Percentiles rank a stretch among this genome's conserved stretches.
Conservation (phyloP, 1,140 invertebrate species). For the Zaprionus taronus region DNA sequence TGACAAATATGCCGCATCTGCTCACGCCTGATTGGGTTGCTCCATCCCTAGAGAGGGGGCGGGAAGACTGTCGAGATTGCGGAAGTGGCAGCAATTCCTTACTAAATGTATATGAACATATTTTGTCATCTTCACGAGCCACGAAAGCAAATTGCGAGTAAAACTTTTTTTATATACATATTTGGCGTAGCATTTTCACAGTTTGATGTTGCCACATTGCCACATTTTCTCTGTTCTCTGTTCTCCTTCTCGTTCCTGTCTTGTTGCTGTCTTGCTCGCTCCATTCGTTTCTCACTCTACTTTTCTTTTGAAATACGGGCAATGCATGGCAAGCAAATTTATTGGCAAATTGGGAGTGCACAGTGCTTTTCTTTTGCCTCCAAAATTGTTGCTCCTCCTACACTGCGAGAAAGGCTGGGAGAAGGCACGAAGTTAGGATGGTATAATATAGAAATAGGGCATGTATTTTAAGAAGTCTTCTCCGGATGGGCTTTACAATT, state of each 20-base stretch:
- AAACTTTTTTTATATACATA: slow-evolving; percentile 21
- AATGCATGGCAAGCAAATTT: slow-evolving; percentile 78
- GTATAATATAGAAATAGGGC: not conserved
- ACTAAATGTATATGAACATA: slow-evolving; percentile 35
- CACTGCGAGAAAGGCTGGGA: not conserved
- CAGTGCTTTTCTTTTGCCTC: slow-evolving; percentile 53
- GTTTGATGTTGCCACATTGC: slow-evolving; percentile 41
- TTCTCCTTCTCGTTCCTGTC: slow-evolving; percentile 21
- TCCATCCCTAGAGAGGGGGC: not conserved
- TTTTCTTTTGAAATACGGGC: slow-evolving; percentile 69
- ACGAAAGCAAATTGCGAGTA: slow-evolving; percentile 10
- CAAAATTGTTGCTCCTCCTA: slow-evolving; percentile 2
- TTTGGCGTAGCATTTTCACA: slow-evolving; percentile 9
- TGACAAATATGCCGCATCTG: slow-evolving; percentile 58
- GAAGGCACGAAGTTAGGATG: fast-evolving
- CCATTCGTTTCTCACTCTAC: slow-evolving; percentile 29
- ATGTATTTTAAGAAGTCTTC: no score
- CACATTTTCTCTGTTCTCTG: slow-evolving; percentile 24
- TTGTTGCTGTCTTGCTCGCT: not conserved
- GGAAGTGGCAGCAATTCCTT: slow-evolving; percentile 11
- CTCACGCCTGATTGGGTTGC: slow-evolving; percentile 66
- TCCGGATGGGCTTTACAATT: no score
- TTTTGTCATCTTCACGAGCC: slow-evolving; percentile 36
- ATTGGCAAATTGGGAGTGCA: slow-evolving; percentile 81
- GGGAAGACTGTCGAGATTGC: not conserved